Base-by-base conservation (phyloP, 2,113 vertebrate species). In the Plecotus auritus region DNA sequence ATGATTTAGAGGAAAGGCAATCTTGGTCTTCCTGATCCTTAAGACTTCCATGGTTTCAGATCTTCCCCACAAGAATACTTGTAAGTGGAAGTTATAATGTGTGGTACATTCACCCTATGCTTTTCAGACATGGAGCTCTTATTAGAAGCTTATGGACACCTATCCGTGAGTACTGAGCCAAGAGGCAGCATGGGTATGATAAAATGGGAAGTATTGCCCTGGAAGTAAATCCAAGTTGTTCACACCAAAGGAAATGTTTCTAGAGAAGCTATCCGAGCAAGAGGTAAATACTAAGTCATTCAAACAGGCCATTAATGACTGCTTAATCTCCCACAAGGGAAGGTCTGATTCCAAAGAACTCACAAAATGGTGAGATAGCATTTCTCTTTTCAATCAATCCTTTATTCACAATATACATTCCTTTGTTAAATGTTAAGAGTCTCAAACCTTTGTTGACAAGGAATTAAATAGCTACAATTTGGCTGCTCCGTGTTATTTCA, bases 171-270 rank as follows among this genome's bases (percentile, higher is more conserved):
- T 37, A 76, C 82, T 0, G 7, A 88, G 82, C 73, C 73, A 89
- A 96, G 77, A 92, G 70, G 47, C 49, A 76, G 88, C 11, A 56
- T 95, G 93, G 93, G 93, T 2, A 82, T 56, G 92, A 85, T 69
- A 90, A 69, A 77, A 95, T 78, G n/a, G 94, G 82, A 96, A 88
- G 74, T 72, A 83, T 95, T 95, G 82, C 91, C 82, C 18, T 67
- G 88, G 88, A 64, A 97, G 88, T 95, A 97, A 97, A 97, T 97
- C 96, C 91, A 92, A 92, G 93, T 83, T 92, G 49, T 88, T 96
- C 91, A 97, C 42, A 94, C 88, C 90, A 95, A 90, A 95, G 92
- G 85, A 96, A 96, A 56, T 88, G 85, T 97, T 95, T 96, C 93
- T 83, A 95, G 82, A 90, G 88, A 95, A 88, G 96, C 77, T 83